Conservation (phyloP, 2,797 vertebrate species). For the Botia kubotai region DNA sequence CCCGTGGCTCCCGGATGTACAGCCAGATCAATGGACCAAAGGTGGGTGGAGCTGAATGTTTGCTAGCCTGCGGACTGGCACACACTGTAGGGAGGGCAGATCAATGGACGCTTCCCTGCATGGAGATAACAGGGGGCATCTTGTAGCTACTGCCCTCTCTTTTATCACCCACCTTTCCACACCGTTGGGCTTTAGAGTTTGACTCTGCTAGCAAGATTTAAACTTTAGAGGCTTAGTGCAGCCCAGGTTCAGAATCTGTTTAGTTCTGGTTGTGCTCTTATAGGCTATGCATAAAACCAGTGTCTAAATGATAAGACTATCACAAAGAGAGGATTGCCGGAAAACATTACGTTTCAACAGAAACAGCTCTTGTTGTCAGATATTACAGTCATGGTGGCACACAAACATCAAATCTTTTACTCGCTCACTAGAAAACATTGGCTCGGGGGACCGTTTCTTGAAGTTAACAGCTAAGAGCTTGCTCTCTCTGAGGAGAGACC, state of each 20-base stretch:
- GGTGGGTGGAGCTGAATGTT: slow-evolving; percentile 56
- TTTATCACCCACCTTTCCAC: slow-evolving; percentile 61
- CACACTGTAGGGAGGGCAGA: slow-evolving; percentile 48
- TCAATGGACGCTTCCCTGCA: slow-evolving; percentile 53
- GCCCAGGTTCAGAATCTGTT: slow-evolving; percentile 27
- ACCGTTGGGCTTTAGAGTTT: slow-evolving; percentile 52
- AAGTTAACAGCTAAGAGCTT: slow-evolving; percentile 12
- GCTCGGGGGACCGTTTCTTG: background rate
- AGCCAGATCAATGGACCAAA: slow-evolving; percentile 54
- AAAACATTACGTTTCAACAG: slow-evolving; percentile 17
- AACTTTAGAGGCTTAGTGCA: slow-evolving; percentile 38
- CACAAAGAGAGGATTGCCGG: slow-evolving; percentile 20
- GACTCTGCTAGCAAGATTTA: slow-evolving; percentile 40
- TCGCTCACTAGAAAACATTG: background rate
- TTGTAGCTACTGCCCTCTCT: slow-evolving; percentile 48
- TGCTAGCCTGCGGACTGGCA: slow-evolving; percentile 45
- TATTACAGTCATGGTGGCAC: slow-evolving; percentile 29
- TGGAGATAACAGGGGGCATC: slow-evolving; percentile 60
- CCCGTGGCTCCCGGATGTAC: slow-evolving; percentile 41
- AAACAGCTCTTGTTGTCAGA: slow-evolving; percentile 30
- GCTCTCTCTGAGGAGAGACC: background rate
- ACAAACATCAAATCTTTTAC: background rate
- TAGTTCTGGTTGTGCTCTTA: slow-evolving; percentile 5
- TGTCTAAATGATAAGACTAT: slow-evolving; percentile 2
- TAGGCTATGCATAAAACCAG: slow-evolving; percentile 20